Conservation (phyloP, 2,888 invertebrate species). For the Caenorhabditis imperialis region DNA sequence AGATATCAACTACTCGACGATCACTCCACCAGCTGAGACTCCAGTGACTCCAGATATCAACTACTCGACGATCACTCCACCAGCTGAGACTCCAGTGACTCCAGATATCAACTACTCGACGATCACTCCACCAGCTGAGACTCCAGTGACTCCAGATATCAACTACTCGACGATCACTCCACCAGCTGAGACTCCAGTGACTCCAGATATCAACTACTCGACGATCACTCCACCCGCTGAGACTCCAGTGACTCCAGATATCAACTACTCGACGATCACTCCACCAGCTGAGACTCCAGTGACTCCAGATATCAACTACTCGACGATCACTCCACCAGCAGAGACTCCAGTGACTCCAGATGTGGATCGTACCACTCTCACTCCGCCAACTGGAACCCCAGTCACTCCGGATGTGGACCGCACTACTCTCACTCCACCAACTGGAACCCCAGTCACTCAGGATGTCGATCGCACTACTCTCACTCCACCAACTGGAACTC, state of each 20-base stretch:
- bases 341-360: background rate
- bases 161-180: too few species aligned
- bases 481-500: constrained; percentile 2
- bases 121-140: constrained; percentile 3
- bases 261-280: too few species aligned
- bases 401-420: too few species aligned
- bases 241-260: too few species aligned
- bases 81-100: background rate
- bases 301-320: too few species aligned
- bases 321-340: too few species aligned
- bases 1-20: too few species aligned
- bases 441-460: constrained; percentile 7
- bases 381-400: background rate
- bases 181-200: too few species aligned
- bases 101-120: background rate
- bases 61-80: background rate
- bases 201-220: too few species aligned
- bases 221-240: too few species aligned
- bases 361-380: background rate
- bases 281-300: too few species aligned
- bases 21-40: background rate
- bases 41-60: background rate
- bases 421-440: constrained; percentile 7
- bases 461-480: background rate
- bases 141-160: background rate